Evolutionary conservation across 2,888 invertebrate species (phyloP), one percentile per base, ranked within the genome.

Genomic region (Diplolepis rosae): DNA sequence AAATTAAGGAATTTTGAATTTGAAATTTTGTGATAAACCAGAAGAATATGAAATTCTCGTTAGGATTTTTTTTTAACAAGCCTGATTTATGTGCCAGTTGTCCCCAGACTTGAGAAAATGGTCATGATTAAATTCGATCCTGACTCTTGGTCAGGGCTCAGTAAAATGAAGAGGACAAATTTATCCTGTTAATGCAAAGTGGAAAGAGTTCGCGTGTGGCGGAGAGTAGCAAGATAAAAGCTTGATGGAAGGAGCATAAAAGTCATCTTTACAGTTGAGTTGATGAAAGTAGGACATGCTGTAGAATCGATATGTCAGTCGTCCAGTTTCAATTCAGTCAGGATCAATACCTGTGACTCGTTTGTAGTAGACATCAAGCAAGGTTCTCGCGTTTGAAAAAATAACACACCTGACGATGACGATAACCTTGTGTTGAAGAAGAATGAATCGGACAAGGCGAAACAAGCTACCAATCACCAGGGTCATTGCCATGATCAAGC

Each of bases 291-390:
- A 84, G 85, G 83, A 83, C 85, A 80, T 79, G 67, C 72, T 65
- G 70, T 73, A 77, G 73, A 83, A 85, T 85, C 85, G 83, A 86
- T 85, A 84, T 74, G 80, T 83, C 81, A 81, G 82, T 81, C 84
- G 81, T 83, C 79, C 82, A 82, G 81, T 83, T 85, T 84, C 82
- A 81, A 84, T 84, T 84, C 79, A 79, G 78, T 77, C 79, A 35
- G 65, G 61, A 61, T 61, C 61, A 39, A 61, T 61, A 56, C 35
- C 28, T 11, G 39, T 39, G n/a, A 61, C 39, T 61, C 27, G n/a
- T 61, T 61, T 61, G 22, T 39, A 6, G 3, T 39, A 39, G 24
- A 5, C 7, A 61, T 4, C n/a, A 9, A 39, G 24, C 5, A 39
- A 30, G 28, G 28, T n/a, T 39, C 11, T 18, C 18, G 18, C 18